Conservation (phyloP, 1,140 invertebrate genomes). For the Dysdera silvatica region DNA sequence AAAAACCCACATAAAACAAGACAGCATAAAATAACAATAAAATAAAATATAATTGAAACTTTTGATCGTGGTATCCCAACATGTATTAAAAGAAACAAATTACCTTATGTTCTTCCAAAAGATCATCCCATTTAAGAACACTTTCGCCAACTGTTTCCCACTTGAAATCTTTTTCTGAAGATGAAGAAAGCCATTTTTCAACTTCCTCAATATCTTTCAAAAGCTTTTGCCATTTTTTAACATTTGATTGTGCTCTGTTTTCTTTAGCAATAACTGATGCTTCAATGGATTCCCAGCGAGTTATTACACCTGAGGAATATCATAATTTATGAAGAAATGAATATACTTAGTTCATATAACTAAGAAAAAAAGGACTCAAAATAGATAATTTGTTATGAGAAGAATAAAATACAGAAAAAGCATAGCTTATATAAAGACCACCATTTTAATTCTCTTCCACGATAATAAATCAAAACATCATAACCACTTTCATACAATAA, state of each 20-base stretch:
- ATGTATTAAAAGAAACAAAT: neutral
- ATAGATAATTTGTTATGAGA: neutral
- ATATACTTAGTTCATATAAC: neutral
- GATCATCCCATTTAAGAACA: neutral
- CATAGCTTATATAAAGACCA: too few species aligned
- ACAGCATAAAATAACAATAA: neutral
- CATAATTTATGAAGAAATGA: too few species aligned
- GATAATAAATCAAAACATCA: too few species aligned
- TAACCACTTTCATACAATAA: too few species aligned
- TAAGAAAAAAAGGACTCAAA: neutral
- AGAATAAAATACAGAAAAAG: neutral
- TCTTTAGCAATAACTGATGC: conserved; percentile 14
- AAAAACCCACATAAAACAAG: too few species aligned
- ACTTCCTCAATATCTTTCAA: conserved; percentile 5
- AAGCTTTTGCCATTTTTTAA: conserved; percentile 18
- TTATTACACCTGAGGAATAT: conserved; percentile 4
- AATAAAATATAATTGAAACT: neutral
- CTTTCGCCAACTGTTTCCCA: neutral
- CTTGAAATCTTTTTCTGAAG: neutral
- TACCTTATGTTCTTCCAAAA: conserved; percentile 23
- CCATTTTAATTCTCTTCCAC: too few species aligned
- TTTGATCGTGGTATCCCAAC: neutral
- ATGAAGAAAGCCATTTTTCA: conserved; percentile 17
- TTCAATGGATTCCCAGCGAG: conserved; percentile 26
- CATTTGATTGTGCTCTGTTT: neutral